Conservation (phyloP, 1,140 invertebrate genomes). For the Drosophila rufa region DNA sequence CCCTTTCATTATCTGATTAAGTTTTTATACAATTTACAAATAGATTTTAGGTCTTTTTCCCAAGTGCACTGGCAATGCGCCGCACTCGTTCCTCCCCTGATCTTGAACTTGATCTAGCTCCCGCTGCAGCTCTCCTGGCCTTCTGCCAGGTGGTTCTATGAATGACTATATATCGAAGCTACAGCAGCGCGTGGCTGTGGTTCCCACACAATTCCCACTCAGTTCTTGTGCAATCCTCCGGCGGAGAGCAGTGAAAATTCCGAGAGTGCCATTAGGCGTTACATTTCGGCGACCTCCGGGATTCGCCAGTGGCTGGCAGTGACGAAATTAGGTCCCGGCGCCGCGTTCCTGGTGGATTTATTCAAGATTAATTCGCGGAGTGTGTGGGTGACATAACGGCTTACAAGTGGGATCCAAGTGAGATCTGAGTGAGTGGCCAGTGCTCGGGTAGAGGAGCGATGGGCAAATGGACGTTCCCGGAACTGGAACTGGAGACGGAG, state of each 20-base stretch:
- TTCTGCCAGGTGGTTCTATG: slow-evolving; percentile 52
- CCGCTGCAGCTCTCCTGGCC: slow-evolving; percentile 33
- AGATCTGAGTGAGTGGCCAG: not conserved
- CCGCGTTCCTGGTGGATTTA: slow-evolving; percentile 9
- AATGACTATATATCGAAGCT: slow-evolving; percentile 36
- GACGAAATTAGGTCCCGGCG: slow-evolving; percentile 13
- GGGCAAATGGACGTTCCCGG: slow-evolving; percentile 31
- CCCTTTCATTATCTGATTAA: too few relatives aligned
- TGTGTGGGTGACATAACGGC: slow-evolving; percentile 34
- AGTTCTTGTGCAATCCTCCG: slow-evolving; percentile 45
- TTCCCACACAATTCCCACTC: slow-evolving; percentile 7
- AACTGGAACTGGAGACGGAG: slow-evolving; percentile 48
- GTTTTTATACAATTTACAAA: too few relatives aligned
- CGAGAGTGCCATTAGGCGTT: slow-evolving; percentile 8
- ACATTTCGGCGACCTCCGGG: slow-evolving; percentile 9
- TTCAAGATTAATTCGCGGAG: slow-evolving; percentile 37
- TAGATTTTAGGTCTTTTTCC: not conserved
- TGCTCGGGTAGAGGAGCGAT: slow-evolving; percentile 11
- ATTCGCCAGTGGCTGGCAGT: slow-evolving; percentile 15
- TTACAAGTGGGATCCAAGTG: slow-evolving; percentile 13
- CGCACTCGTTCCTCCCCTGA: slow-evolving; percentile 14
- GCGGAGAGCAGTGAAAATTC: slow-evolving; percentile 16
- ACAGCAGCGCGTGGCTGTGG: slow-evolving; percentile 17
- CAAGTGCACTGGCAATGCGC: slow-evolving; percentile 2
- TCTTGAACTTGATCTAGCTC: slow-evolving; percentile 44